These are phyloP conservation scores for Tragelaphus oryx DNA, from an alignment of 2,797 vertebrate species.

Conservation along the genomic window DNA sequence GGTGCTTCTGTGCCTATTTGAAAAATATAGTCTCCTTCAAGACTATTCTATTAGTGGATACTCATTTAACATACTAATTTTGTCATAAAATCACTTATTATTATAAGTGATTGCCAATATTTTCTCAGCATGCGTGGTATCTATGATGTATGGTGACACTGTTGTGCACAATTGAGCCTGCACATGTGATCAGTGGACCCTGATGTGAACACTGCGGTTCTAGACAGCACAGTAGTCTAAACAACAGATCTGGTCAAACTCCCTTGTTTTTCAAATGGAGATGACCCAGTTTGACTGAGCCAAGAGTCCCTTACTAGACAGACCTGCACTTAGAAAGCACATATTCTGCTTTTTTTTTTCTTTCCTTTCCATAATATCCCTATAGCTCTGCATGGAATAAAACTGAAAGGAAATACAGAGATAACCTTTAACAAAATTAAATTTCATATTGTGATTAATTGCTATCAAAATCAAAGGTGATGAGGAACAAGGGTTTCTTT, in stretches of 20 bases:
- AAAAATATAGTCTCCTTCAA: neutral
- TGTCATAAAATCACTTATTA: neutral
- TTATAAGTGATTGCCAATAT: neutral
- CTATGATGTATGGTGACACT: neutral
- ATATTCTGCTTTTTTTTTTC: neutral
- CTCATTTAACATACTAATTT: neutral
- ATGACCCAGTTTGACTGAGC: neutral
- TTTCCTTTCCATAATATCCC: neutral
- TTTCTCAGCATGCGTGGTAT: neutral
- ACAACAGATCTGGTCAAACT: neutral
- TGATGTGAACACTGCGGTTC: accelerated
- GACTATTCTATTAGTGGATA: neutral
- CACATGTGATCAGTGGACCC: neutral
- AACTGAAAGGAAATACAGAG: neutral
- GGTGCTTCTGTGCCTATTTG: neutral
- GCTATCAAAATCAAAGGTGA: neutral
- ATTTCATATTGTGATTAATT: neutral
- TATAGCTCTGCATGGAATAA: neutral
- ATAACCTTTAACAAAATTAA: neutral
- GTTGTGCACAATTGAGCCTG: neutral
- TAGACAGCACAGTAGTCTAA: neutral
- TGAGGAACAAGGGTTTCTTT: neutral
- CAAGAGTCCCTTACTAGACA: neutral
- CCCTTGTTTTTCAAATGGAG: neutral
- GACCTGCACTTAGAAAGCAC: neutral